Base-by-base conservation (phyloP, 2,888 invertebrate genomes). In the Selenia dentaria region DNA sequence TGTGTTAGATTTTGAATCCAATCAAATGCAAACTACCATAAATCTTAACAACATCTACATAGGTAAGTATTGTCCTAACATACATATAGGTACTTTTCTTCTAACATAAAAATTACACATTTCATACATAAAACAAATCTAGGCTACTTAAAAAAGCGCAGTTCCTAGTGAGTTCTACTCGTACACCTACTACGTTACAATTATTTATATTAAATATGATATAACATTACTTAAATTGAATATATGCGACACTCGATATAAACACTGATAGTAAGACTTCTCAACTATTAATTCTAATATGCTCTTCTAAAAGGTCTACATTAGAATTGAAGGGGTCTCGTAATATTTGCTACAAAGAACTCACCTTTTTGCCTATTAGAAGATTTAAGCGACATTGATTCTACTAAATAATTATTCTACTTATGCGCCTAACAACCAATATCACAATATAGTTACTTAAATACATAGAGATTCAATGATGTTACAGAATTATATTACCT, bases 371-470 rank as follows among this genome's bases (percentile, higher is more conserved):
- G 11, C 12, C 22, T 26, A 39, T 51, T 46, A 57, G 50, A 39
- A 46, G 65, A 43, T 67, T 57, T 54, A 70, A 70, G 68, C 66
- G 56, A 74, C 65, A 71, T 64, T 61, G 60, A 76, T 68, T 56
- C 63, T 70, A 71, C 54, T 63, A 62, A 59, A 59, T 53, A 36
- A 22, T 22, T 8, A 61, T 28, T 39, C 53, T 44, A 51, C 43
- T 33, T 75, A 73, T 65, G 59, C 59, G 67, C 74, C 78, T 83
- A 83, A 73, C 73, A 79, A 72, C 79, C 74, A 80, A 80, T 86
- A 87, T 85, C 84, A 85, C 86, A 86, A 80, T 83, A 79, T 79
- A 73, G 71, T 79, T 81, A 85, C 76, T 68, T 72, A 69, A 70
- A 65, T 73, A 70, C 56, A 74, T 54, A 60, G 62, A 74, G 64